Evolutionary conservation across 2,888 invertebrate species (phyloP).

Genomic region (Clunio marinus): DNA sequence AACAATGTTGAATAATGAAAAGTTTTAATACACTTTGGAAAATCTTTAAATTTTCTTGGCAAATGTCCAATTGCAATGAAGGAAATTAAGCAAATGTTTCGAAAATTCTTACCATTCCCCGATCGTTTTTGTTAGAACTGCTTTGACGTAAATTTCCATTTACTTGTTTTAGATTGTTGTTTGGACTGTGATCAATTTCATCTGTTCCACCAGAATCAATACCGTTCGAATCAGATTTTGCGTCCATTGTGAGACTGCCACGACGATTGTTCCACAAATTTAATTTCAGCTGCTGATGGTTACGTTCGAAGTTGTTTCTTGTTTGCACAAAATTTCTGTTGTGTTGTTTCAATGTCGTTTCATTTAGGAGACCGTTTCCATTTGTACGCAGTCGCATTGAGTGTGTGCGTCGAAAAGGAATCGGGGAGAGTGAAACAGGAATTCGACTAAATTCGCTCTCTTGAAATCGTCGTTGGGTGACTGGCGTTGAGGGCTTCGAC

Average conservation of each 20-base stretch:
- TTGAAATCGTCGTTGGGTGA: slow-evolving; percentile 9
- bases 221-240: not conserved
- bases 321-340: slow-evolving; percentile 29
- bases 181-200: slow-evolving; percentile 2
- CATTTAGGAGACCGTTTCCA: slow-evolving; percentile 27
- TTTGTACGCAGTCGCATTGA: slow-evolving; percentile 33
- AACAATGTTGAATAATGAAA: not conserved
- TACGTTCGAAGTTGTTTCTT: slow-evolving; percentile 11
- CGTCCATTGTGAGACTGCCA: slow-evolving; percentile 37
- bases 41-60: slow-evolving; percentile 1
- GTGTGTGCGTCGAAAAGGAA: slow-evolving; percentile 29
- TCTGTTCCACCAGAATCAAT: slow-evolving; percentile 24
- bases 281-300: slow-evolving; percentile 21
- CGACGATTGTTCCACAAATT: slow-evolving; percentile 22
- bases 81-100: not conserved
- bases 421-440: slow-evolving; percentile 29
- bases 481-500: slow-evolving; percentile 37
- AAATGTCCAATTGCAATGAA: not conserved
- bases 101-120: slow-evolving; percentile 41
- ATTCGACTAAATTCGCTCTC: slow-evolving; percentile 34
- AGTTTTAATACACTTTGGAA: not conserved
- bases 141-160: slow-evolving; percentile 24
- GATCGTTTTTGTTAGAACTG: slow-evolving; percentile 32
- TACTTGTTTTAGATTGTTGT: not conserved
- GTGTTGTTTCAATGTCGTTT: slow-evolving; percentile 37